Evolutionary conservation across 1,140 invertebrate genomes (phyloP), one percentile per base, ranked within the genome.

Genomic region (Scaptomyza hsui): DNA sequence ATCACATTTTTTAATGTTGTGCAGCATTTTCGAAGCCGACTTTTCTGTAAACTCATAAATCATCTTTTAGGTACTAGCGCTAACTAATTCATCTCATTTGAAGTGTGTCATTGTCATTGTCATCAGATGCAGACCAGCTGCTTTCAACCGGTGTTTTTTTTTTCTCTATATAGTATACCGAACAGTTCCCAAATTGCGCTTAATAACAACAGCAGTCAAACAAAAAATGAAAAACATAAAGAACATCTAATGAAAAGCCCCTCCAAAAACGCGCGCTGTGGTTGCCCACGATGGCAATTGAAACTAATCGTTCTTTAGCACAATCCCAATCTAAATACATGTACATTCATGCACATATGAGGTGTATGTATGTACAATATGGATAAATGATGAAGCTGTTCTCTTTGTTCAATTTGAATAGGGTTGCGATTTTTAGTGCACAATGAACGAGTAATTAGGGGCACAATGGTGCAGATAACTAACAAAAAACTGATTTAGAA

Each of bases 281-380:
- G 57, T 64, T 56, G 44, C 55, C 49, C 65, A 77, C 49, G 18
- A n/a, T 42, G 41, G 39, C 77, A 86, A 86, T 86, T 86, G 81
- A 86, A 81, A 86, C 78, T 88, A 86, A 86, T 86, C 82, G 80
- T 48, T 59, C 65, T 55, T 63, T 59, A 47, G 41, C 39, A 60
- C 18, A 37, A 29, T 21, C 5, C 57, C 24, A 9, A 37, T 57
- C 21, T 45, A 55, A 4, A 61, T 32, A 48, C 9, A 24, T 48
- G 2, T 29, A n/a, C 24, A 55, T 24, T 48, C 12, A 29, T 18
- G 39, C 9, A 35, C 13, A 48, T 53, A 12, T 26, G 12, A 35
- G 18, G 24, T 24, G 21, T 24, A 4, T 5, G 24, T 24, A 24
- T 24, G 24, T 24, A 24, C 24, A 24, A 29, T 7, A 29, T 29